Base-by-base conservation (phyloP, 2,797 vertebrate genomes). In the Nannoperca australis region DNA sequence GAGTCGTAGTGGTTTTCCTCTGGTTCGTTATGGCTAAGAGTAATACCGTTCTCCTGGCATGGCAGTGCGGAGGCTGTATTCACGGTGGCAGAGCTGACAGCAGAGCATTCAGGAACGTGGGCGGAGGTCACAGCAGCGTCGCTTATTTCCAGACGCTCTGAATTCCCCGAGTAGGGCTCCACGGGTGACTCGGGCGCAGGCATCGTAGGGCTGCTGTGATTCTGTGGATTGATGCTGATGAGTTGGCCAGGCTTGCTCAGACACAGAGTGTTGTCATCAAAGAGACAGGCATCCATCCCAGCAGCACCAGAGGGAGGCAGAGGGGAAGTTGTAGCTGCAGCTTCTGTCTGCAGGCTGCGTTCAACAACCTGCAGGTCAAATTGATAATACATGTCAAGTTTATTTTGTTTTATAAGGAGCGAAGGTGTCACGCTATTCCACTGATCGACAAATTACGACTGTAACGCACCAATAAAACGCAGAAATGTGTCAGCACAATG, bases 1-100 rank as follows among this genome's bases (percentile, higher is more conserved):
- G 93, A 94, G n/a, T 93, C 92, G 14, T 90, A 93, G 18, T 90
- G 70, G 74, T 95, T 92, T 56, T 95, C 94, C 63, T 91, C 91
- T 0, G 91, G 94, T 59, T 93, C 82, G 10, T 87, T 88, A 8
- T 60, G 58, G 69, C 64, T 56, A 0, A 55, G 17, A 24, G 36
- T 5, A 0, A 87, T 8, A 34, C 85, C 82, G 14, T 90, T 91
- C 60, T 89, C 87, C 76, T 83, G 85, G 77, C 86, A 65, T 0
- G 77, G 54, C 27, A 27, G 44, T 8, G 50, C 62, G 5, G 76
- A 70, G 10, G 1, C 22, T 5, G 68, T 20, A 3, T 14, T 49
- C 10, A 2, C 27, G 0, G n/a, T 4, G 24, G 66, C 1, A 34
- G 70, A 47, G 54, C 22, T 9, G 24, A 34, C 27, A 14, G 64